Conservation (phyloP, 2,888 invertebrate species). For the Prenolepis imparis region DNA sequence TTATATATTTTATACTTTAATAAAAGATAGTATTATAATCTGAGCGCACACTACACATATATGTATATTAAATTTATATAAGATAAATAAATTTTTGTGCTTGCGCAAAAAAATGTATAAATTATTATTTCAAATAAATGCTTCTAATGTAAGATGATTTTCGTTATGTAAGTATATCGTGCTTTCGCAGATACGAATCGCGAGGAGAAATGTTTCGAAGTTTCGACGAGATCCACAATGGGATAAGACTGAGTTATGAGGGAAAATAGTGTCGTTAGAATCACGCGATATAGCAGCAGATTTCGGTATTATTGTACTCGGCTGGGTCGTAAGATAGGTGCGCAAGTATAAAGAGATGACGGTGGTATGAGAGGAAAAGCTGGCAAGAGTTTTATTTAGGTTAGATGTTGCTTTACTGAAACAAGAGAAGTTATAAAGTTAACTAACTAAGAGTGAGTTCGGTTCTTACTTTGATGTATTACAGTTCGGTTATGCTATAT, state of each 20-base stretch:
- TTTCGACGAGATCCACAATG: slow-evolving; percentile 50
- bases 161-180: neutral
- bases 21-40: neutral
- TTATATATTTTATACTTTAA: neutral
- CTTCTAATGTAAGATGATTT: neutral
- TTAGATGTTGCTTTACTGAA: slow-evolving; percentile 43
- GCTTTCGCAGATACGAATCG: slow-evolving; percentile 34
- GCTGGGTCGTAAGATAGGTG: slow-evolving; percentile 41
- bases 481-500: slow-evolving; percentile 34
- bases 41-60: too few relatives aligned
- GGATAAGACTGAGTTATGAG: slow-evolving; percentile 54
- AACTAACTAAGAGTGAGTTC: slow-evolving; percentile 44
- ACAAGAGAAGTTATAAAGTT: slow-evolving; percentile 51
- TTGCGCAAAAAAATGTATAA: neutral
- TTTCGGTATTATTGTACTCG: slow-evolving; percentile 43
- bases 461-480: slow-evolving; percentile 54
- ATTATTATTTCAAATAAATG: slow-evolving; percentile 23
- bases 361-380: neutral
- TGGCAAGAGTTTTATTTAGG: slow-evolving; percentile 46
- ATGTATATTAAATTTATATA: neutral
- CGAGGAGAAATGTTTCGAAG: slow-evolving; percentile 30
- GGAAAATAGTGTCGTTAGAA: slow-evolving; percentile 59
- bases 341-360: slow-evolving; percentile 46
- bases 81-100: neutral
- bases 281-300: slow-evolving; percentile 46